Base-by-base conservation (phyloP, 2,888 invertebrate species). In the Halictus quadricinctus region DNA sequence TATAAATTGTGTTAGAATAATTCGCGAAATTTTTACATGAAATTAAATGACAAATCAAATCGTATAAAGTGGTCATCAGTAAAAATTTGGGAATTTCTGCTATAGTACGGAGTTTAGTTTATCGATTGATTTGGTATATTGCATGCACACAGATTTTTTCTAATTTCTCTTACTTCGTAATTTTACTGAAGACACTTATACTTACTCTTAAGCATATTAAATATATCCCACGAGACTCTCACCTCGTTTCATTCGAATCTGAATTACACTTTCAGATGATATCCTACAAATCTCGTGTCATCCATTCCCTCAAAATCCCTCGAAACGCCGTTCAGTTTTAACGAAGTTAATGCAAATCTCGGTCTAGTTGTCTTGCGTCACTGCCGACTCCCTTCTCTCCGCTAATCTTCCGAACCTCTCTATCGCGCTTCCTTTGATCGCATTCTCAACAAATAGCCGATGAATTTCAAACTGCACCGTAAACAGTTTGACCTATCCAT, bases 181-280 rank as follows among this genome's bases (percentile, higher is more conserved):
- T 48, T 2, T 48, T 48, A 15, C 15, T 48, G 15, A 48, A 15
- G 15, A 48, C 48, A 48, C 5, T 48, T 48, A 15, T 48, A 48
- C 48, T 15, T 48, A 46, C 12, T 12, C 10, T 46, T 46, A 2
- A 46, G 1, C 12, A 46, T 46, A 46, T 46, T 2, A 48, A 48
- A 43, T 43, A 43, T 12, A 48, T 48, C 15, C 15, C 15, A 72
- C 2, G 48, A 72, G 15, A 18, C 10, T 48, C 4, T 48, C 48
- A 15, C 48, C 15, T 54, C 12, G 21, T 21, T 73, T 73, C 13
- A 36, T 50, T 13, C 13, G n/a, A 73, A 54, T 54, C n/a, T 73
- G 21, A 73, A 73, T 74, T 54, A 74, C 41, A 21, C 73, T 74
- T 74, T 74, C 36, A 41, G 36, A 73, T 73, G 21, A 12, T 36